Evolutionary conservation across 2,113 vertebrate species (phyloP).

Genomic region (Anseranas semipalmata): DNA sequence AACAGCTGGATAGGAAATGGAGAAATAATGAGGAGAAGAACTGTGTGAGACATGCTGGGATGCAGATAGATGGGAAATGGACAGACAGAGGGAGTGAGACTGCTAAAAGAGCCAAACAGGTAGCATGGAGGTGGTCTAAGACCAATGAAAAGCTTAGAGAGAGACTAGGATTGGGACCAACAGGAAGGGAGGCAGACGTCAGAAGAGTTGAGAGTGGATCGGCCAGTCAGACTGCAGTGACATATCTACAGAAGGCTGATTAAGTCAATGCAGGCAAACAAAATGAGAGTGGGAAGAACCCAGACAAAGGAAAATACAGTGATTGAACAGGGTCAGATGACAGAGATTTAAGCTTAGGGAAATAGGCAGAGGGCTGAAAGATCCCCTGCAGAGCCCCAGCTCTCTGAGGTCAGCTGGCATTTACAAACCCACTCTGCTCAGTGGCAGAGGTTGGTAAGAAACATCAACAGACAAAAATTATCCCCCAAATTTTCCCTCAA

Average conservation of each 20-base stretch:
- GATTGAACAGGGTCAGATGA: not conserved
- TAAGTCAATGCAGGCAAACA: not conserved
- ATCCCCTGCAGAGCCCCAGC: not conserved
- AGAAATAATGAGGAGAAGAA: not conserved
- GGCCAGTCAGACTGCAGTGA: too few relatives aligned
- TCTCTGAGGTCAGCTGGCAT: not conserved
- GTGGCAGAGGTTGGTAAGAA: not conserved
- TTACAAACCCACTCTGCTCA: not conserved
- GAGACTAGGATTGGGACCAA: not conserved
- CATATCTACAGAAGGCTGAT: not conserved
- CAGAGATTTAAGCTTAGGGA: not conserved
- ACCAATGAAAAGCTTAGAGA: not conserved
- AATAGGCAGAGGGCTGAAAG: not conserved
- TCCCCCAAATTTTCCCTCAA: not conserved
- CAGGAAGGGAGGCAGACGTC: not conserved
- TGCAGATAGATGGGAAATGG: not conserved
- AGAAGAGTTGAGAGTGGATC: not conserved
- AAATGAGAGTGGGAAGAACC: not conserved
- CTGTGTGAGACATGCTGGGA: not conserved
- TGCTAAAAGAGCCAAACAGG: not conserved
- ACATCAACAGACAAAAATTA: not conserved
- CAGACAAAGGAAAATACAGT: not conserved
- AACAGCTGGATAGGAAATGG: not conserved
- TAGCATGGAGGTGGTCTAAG: not conserved
- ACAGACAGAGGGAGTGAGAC: not conserved